Evolutionary conservation across 1,140 invertebrate genomes (phyloP).

Genomic region (Caenorhabditis brenneri): DNA sequence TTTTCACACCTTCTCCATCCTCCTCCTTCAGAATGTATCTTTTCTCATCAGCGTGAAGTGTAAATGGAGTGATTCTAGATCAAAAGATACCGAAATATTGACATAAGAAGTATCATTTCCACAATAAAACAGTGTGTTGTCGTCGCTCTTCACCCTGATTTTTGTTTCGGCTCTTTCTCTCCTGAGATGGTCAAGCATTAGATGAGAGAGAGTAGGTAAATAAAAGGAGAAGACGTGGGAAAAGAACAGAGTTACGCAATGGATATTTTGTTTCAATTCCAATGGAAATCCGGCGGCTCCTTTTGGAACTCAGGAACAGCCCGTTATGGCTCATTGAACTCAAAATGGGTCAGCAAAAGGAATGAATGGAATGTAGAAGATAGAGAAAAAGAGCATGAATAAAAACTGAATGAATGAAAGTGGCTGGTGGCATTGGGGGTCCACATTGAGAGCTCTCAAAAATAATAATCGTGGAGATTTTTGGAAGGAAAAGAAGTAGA

Average conservation of each 20-base stretch:
- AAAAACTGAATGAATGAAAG: constrained; percentile 25
- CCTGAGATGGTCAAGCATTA: neutral
- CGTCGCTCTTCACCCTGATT: neutral
- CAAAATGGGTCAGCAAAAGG: neutral
- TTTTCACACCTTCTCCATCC: constrained; percentile 17
- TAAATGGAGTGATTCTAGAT: constrained; percentile 29
- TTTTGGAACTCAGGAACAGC: neutral
- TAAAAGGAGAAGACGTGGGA: neutral
- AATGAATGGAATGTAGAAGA: neutral
- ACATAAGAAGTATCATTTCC: constrained; percentile 18
- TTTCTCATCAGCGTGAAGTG: neutral
- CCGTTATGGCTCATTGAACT: neutral
- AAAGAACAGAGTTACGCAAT: neutral
- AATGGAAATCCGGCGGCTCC: constrained; percentile 8
- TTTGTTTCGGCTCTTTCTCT: neutral
- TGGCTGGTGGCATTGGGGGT: neutral
- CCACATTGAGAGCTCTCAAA: neutral
- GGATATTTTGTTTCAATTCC: neutral
- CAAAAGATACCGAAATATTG: constrained; percentile 17
- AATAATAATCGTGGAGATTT: constrained; percentile 28
- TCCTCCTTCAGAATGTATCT: neutral
- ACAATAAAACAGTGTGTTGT: constrained; percentile 38
- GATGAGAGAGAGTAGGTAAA: neutral
- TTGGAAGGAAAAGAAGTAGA: neutral
- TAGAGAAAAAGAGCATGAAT: constrained; percentile 8